Conservation (phyloP, 2,888 invertebrate species). For the Eulithis prunata region DNA sequence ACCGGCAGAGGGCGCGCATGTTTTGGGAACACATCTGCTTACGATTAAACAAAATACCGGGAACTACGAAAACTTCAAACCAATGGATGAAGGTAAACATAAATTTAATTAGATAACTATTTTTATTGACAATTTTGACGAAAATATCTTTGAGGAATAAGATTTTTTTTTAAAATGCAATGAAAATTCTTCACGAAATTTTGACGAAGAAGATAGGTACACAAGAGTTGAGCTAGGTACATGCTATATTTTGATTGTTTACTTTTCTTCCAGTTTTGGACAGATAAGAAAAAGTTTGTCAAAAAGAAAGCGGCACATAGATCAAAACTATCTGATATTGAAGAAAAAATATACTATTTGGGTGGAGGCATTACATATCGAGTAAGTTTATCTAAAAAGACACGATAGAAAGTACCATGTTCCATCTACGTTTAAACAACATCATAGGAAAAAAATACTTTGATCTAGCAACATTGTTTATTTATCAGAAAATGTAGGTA, state of each 20-base stretch:
- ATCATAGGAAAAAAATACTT: no score
- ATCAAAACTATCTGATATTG: neutral
- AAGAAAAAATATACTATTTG: slow-evolving; percentile 5
- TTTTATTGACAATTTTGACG: no score
- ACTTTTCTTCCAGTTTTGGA: slow-evolving; percentile 11
- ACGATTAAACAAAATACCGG: neutral
- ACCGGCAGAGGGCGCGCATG: slow-evolving; percentile 3
- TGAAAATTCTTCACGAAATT: no score
- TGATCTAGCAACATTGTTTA: no score
- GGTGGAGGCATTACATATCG: neutral
- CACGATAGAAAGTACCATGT: no score
- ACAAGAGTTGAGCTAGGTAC: no score
- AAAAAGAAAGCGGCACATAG: neutral
- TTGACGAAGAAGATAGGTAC: no score
- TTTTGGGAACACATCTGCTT: neutral
- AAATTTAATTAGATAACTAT: neutral
- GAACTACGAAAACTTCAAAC: neutral
- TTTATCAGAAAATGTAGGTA: no score
- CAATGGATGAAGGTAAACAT: slow-evolving; percentile 20
- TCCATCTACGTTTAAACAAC: no score
- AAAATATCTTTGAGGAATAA: no score
- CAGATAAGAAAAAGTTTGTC: slow-evolving; percentile 9
- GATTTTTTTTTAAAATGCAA: no score
- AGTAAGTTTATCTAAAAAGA: neutral
- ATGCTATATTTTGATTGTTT: no score